Base-by-base conservation (phyloP, 2,888 invertebrate genomes). In the Vanessa cardui region DNA sequence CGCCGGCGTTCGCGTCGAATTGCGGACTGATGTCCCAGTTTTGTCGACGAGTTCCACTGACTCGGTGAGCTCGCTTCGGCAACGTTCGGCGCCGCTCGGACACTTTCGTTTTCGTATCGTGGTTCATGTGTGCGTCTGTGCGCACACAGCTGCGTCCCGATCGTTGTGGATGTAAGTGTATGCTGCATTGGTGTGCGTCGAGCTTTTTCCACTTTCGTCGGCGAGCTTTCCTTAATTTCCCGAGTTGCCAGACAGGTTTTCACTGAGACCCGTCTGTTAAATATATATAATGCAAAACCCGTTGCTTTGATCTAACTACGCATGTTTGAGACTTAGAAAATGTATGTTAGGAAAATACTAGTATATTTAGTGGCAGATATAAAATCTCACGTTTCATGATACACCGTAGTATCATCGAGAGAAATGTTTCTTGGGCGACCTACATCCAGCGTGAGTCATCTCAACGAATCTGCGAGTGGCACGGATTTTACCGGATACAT, bases 1-100 rank as follows among this genome's bases (percentile, higher is more conserved):
- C 90, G 86, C 81, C 86, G 82, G 83, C 87, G 84, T 79, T 89
- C 90, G 92, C 92, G 88, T 89, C 89, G 87, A 84, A 83, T 86
- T 89, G 90, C 93, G 88, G 90, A 94, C 94, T 94, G 94, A 94
- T 94, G 94, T 94, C 94, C 94, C 94, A 94, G 94, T 94, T 94
- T 93, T 90, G 86, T 81, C 90, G 89, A 85, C 87, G 90, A 93
- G 92, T 92, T 92, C 90, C 81, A 93, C 92, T 89, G 90, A 90
- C 91, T 93, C 86, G 87, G 93, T 91, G 88, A 90, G 92, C 89
- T 83, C 85, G 89, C 88, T 84, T 93, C 94, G 94, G 93, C 83
- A 73, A 81, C 84, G 85, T 83, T 93, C 93, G 93, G 87, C 86
- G 78, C 72, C 77, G 80, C 76, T 92, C 93, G 93, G 83, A 80